phyloP scores from a whole-genome alignment of 2,113 vertebrate genomes.

The Mormoops blainvillei region DNA sequence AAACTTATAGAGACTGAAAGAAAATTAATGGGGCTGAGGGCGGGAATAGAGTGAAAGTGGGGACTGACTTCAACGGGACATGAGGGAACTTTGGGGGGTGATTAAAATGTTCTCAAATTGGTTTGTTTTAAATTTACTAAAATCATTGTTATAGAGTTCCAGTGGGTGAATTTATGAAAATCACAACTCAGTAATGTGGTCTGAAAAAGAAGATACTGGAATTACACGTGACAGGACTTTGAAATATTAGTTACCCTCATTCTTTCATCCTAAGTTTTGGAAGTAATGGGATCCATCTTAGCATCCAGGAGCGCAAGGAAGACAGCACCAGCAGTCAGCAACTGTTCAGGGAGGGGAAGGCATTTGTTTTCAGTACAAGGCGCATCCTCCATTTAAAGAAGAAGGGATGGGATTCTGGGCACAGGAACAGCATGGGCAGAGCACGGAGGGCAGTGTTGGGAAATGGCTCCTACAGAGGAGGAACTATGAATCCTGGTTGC shows the following conservation, averaged over 20 bases:
- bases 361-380: not conserved
- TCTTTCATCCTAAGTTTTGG: not conserved
- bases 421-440: not conserved
- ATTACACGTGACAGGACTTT: not conserved
- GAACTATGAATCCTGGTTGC: fast-evolving
- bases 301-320: not conserved
- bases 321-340: not conserved
- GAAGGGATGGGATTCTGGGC: not conserved
- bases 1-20: not conserved
- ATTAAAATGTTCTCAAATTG: not conserved
- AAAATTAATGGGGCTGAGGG: not conserved
- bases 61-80: not conserved
- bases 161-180: not conserved
- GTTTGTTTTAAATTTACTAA: not conserved
- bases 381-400: not conserved
- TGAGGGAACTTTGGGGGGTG: not conserved
- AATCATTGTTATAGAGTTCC: not conserved
- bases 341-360: not conserved
- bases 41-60: not conserved
- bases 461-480: not conserved
- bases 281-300: not conserved
- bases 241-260: not conserved
- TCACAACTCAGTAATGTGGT: not conserved
- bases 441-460: not conserved
- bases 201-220: not conserved